Evolutionary conservation across 92 coral and sea anemone species (phyloP).

Genomic region (Bergia puertoricense): DNA sequence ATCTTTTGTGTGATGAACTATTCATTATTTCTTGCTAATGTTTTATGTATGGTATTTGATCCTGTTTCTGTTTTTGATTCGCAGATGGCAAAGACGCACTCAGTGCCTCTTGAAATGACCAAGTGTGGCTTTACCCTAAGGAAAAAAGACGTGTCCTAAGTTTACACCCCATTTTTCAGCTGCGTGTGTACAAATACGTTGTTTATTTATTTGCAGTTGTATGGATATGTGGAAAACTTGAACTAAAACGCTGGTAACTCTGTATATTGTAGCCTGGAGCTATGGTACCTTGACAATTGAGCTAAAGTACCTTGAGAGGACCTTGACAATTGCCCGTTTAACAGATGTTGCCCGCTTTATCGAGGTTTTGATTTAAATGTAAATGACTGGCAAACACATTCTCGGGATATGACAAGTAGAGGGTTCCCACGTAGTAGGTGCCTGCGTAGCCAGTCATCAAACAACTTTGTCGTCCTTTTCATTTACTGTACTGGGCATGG

Average conservation of each 20-base stretch:
- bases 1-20: constrained; percentile 37
- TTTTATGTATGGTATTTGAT: neutral
- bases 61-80: constrained; percentile 19
- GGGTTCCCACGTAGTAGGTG: constrained; percentile 3
- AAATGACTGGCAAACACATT: constrained; percentile 9
- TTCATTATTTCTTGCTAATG: constrained; percentile 29
- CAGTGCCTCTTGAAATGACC: constrained; percentile 44
- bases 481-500: no score
- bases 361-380: neutral
- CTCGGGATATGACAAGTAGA: constrained; percentile 7
- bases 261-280: no score
- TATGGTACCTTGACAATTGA: neutral
- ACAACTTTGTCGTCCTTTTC: neutral
- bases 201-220: neutral
- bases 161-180: neutral
- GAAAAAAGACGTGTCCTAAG: neutral
- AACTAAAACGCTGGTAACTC: neutral
- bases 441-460: constrained; percentile 1
- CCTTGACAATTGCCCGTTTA: constrained; percentile 9
- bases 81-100: constrained; percentile 44
- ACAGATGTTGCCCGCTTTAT: neutral
- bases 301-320: neutral
- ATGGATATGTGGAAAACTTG: neutral
- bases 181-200: neutral
- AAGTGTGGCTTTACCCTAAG: constrained; percentile 44